Evolutionary conservation across 2,888 invertebrate genomes (phyloP).

Genomic region (Alsophila aescularia): DNA sequence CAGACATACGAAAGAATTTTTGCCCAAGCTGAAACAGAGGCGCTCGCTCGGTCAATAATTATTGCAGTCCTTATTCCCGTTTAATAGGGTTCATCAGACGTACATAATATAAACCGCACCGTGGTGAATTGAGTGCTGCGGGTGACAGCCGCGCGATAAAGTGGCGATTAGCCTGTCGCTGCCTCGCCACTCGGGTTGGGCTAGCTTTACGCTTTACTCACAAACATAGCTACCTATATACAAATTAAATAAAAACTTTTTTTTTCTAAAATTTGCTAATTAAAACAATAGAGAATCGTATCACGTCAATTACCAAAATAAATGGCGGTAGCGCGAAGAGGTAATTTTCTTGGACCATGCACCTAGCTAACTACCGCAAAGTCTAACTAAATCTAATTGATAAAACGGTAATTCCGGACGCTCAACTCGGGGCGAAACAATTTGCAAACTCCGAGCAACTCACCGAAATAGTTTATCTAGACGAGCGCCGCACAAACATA

Average conservation of each 20-base stretch:
- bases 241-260: too few species aligned
- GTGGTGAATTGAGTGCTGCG: slow-evolving; percentile 52
- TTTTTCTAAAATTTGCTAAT: too few species aligned
- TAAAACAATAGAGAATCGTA: too few species aligned
- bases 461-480: slow-evolving; percentile 77
- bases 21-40: too few species aligned
- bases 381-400: slow-evolving; percentile 54
- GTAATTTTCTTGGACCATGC: neutral
- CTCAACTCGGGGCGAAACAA: slow-evolving; percentile 65
- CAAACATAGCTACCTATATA: neutral
- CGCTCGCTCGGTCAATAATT: too few species aligned
- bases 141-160: slow-evolving; percentile 68
- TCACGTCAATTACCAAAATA: too few species aligned
- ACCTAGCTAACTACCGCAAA: slow-evolving; percentile 10
- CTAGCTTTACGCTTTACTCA: neutral
- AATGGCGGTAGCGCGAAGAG: too few species aligned
- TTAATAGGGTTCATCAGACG: slow-evolving; percentile 26
- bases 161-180: slow-evolving; percentile 75
- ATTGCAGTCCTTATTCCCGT: slow-evolving; percentile 19
- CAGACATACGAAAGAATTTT: too few species aligned
- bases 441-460: slow-evolving; percentile 64
- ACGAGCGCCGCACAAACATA: slow-evolving; percentile 67
- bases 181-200: slow-evolving; percentile 49
- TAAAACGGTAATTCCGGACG: slow-evolving; percentile 65
- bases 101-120: slow-evolving; percentile 31